Conservation (phyloP, 1,140 invertebrate species). For the Muscidifurax raptorellus region DNA sequence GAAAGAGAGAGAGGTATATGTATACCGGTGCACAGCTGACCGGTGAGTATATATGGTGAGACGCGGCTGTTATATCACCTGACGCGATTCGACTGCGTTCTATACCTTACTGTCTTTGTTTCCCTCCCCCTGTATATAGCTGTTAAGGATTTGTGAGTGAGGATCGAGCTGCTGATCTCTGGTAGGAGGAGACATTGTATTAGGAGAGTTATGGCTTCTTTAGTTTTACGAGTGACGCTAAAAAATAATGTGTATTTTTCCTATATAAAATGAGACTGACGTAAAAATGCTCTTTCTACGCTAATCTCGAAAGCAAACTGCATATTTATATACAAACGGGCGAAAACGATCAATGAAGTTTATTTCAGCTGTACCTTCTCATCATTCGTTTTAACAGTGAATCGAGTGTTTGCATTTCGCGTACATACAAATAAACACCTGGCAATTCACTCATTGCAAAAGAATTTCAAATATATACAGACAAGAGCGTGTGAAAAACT, state of each 20-base stretch:
- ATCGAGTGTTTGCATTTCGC: not conserved
- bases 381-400: not conserved
- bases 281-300: too few species aligned
- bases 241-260: too few species aligned
- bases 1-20: not conserved
- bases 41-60: conserved; percentile 2
- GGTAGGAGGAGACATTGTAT: too few species aligned
- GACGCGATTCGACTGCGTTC: not conserved
- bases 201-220: too few species aligned
- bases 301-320: too few species aligned
- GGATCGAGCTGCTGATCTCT: too few species aligned
- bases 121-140: not conserved
- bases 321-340: too few species aligned
- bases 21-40: conserved; percentile 50
- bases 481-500: not conserved
- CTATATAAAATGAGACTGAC: too few species aligned
- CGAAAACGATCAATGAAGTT: not conserved
- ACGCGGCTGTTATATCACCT: not conserved
- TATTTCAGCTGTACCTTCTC: not conserved
- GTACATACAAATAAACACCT: not conserved
- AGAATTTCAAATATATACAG: not conserved
- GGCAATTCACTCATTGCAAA: not conserved
- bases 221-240: too few species aligned
- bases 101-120: not conserved
- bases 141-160: not conserved